phyloP scores from a whole-genome alignment of 2,797 vertebrate genomes.

The Pachyuromys duprasi region DNA sequence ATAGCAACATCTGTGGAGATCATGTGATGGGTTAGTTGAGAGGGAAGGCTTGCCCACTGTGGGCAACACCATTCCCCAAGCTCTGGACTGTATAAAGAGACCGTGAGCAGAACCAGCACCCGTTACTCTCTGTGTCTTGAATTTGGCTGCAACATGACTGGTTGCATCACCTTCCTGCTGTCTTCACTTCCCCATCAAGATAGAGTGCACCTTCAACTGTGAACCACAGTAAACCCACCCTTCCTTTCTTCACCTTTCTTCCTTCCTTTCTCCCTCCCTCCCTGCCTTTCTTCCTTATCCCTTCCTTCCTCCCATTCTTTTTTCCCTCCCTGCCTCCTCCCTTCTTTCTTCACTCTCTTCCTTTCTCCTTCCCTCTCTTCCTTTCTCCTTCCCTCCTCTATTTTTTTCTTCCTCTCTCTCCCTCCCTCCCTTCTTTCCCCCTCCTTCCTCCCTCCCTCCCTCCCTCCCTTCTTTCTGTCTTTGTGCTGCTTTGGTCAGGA shows the following conservation, averaged over 20 bases:
- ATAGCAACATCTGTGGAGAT: neutral
- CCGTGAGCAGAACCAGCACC: neutral
- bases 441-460: neutral
- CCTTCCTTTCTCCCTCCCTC: fast-evolving
- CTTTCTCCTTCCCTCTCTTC: too few species aligned
- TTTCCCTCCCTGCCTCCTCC: too few species aligned
- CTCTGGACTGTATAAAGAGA: neutral
- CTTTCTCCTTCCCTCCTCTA: too few species aligned
- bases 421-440: neutral
- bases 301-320: too few species aligned
- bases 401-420: neutral
- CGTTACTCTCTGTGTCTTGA: neutral
- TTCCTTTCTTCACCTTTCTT: neutral
- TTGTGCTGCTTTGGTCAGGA: neutral
- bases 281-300: fast-evolving
- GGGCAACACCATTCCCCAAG: neutral
- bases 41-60: neutral
- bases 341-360: neutral
- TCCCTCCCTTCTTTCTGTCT: neutral
- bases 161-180: neutral
- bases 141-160: neutral
- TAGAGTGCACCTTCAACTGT: neutral
- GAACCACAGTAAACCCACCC: neutral
- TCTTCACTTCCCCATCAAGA: neutral
- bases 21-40: neutral